Base-by-base conservation (phyloP, 2,888 invertebrate species). In the Hetaerina titia region DNA sequence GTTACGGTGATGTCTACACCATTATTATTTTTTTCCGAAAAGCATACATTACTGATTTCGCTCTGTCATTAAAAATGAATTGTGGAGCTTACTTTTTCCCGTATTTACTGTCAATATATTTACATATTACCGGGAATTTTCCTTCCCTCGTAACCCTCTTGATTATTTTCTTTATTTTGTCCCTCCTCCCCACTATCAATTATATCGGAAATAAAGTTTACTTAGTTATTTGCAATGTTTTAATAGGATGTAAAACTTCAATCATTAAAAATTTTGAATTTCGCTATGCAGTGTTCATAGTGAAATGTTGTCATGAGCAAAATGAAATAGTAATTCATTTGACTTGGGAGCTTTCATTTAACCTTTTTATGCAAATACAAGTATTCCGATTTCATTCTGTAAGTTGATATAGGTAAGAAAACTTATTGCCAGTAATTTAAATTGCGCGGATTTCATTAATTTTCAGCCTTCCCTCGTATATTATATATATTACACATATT, bases 21-120 rank as follows among this genome's bases (percentile, higher is more conserved):
- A 74, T 92, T n/a, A 56, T 92, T 69, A 92, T 92, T 74, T 57
- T 81, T 69, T 19, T 81, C 31, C 31, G 31, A 31, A 81, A 81
- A 81, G 31, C 81, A 81, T 81, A n/a, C 11, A 81, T 81, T 81
- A 31, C 31, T 81, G 25, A 81, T 31, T 81, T 81, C 13, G 11
- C 81, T 81, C 13, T 7, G 74, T 74, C 74, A 81, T 81, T 81
- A 81, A 81, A 81, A 81, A 81, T 81, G 81, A 4, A 81, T 81
- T 4, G 81, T 8, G 31, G 31, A 13, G 25, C 31, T 81, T 81
- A 25, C 15, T 25, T 45, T 81, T 15, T 31, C 13, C 25, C 31
- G 31, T 31, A 31, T n/a, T 2, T 4, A 9, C 25, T 81, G 81
- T 81, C 81, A 81, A 81, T 81, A 31, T 9, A 4, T 6, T 15